Evolutionary conservation across 2,888 invertebrate species (phyloP).

Genomic region (Agrilus mali): DNA sequence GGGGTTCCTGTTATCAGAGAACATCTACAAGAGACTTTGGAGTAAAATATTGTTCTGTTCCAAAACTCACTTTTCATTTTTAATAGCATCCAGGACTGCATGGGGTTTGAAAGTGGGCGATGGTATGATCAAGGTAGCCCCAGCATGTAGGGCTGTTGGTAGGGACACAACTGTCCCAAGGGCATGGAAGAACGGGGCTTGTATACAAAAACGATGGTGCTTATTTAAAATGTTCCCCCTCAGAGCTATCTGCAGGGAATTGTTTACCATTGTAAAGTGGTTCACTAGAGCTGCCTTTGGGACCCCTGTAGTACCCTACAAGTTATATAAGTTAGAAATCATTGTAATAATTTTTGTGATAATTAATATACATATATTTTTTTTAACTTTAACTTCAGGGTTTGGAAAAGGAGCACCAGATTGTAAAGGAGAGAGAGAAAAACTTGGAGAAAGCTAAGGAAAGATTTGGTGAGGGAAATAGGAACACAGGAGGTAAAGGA

Average conservation of each 20-base stretch:
- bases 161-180: constrained; percentile 59
- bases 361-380: too few species aligned
- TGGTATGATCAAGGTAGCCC: constrained; percentile 50
- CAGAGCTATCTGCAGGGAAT: constrained; percentile 50
- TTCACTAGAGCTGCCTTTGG: constrained; percentile 65
- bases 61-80: constrained; percentile 52
- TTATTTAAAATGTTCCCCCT: constrained; percentile 35
- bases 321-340: too few species aligned
- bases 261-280: constrained; percentile 66
- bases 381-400: too few species aligned
- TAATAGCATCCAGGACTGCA: constrained; percentile 48
- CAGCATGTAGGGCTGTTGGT: constrained; percentile 44
- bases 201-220: constrained; percentile 43
- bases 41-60: neutral
- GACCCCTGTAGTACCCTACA: constrained; percentile 39
- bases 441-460: too few species aligned
- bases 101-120: constrained; percentile 46
- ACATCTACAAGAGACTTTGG: constrained; percentile 47
- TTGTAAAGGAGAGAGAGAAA: too few species aligned
- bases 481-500: too few species aligned
- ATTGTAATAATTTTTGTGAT: too few species aligned
- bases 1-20: constrained; percentile 63
- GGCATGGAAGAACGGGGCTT: constrained; percentile 74
- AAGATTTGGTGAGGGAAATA: too few species aligned
- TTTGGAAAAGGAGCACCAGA: too few species aligned